A percentile compares a stretch with the other conserved stretches of the same genome.
These are phyloP conservation scores for Sinocyclocheilus grahami DNA, from an alignment of 2,113 vertebrate genomes.

Conservation along the genomic window DNA sequence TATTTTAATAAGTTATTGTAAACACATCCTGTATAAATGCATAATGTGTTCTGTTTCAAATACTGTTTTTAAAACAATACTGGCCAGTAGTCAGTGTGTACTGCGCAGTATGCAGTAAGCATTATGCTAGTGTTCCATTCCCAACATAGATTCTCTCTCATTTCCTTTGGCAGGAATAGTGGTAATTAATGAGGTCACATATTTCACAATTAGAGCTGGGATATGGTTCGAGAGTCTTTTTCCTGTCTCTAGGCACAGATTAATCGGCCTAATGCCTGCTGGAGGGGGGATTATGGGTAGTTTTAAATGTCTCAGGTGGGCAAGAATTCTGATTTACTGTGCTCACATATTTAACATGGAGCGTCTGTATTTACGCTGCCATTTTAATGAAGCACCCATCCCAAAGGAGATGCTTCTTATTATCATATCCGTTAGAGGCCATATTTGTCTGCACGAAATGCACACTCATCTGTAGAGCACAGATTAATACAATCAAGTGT, in stretches of 20 bases:
- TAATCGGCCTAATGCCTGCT: constrained; percentile 63
- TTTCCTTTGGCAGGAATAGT: neutral
- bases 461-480: neutral
- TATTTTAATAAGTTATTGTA: neutral
- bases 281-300: constrained; percentile 73
- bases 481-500: constrained; percentile 28
- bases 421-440: constrained; percentile 56
- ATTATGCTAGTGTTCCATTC: neutral
- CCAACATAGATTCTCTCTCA: neutral
- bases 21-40: neutral
- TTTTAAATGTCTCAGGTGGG: constrained; percentile 73
- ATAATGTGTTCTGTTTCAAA: neutral
- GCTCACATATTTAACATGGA: constrained; percentile 48
- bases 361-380: constrained; percentile 23
- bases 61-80: neutral
- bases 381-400: constrained; percentile 29
- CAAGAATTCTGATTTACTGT: constrained; percentile 70
- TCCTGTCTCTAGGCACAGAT: constrained; percentile 26
- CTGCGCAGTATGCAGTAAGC: neutral
- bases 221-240: constrained; percentile 45
- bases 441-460: constrained; percentile 12
- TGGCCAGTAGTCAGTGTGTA: neutral
- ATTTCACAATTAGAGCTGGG: constrained; percentile 37
- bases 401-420: constrained; percentile 58
- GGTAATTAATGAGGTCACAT: constrained; percentile 30